Evolutionary conservation across 2,113 vertebrate species (phyloP).

Genomic region (Sinosuthora webbiana): DNA sequence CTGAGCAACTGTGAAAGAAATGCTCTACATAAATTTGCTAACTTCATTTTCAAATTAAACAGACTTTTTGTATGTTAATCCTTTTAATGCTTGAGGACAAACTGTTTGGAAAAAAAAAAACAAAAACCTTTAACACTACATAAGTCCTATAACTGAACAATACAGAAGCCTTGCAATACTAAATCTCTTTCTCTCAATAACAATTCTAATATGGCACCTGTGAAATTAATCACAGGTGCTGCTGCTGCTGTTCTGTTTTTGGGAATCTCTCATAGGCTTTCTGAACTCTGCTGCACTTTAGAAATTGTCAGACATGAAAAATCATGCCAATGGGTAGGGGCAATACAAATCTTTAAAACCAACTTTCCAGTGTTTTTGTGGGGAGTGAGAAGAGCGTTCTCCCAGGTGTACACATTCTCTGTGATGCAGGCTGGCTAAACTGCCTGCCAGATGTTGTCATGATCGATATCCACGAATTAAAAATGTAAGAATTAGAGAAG

Average conservation of each 20-base stretch:
- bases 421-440: not conserved
- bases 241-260: slow-evolving; percentile 45
- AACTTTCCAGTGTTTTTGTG: not conserved
- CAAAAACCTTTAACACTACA: not conserved
- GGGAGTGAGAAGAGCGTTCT: not conserved
- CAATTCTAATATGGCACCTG: slow-evolving; percentile 11
- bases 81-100: not conserved
- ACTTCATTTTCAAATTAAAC: slow-evolving; percentile 12
- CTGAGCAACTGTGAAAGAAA: not conserved
- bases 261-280: slow-evolving; percentile 57
- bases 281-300: slow-evolving; percentile 72
- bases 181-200: slow-evolving; percentile 34
- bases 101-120: not conserved
- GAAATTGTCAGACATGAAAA: slow-evolving; percentile 15
- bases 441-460: not conserved
- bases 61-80: not conserved
- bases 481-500: not conserved
- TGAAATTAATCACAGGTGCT: not conserved
- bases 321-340: slow-evolving; percentile 32
- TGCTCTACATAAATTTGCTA: not conserved
- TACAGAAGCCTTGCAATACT: slow-evolving; percentile 49
- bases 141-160: not conserved
- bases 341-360: not conserved
- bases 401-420: not conserved
- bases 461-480: not conserved